Conservation (phyloP, 2,113 vertebrate species). For the Phrynosoma platyrhinos region DNA sequence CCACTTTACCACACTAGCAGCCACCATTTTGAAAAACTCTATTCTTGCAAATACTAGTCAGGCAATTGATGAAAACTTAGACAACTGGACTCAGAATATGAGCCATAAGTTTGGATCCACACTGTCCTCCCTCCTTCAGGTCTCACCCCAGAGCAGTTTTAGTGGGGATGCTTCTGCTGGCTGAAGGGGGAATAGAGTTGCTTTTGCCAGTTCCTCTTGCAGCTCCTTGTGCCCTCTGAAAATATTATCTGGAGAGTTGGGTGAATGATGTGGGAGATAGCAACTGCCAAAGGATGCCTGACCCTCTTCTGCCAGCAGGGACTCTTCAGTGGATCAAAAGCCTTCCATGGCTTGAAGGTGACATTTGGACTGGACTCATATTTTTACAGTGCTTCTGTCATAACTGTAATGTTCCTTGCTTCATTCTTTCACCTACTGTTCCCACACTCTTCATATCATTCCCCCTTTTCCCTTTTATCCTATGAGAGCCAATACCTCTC, state of each 20-base stretch:
- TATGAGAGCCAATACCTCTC: not conserved
- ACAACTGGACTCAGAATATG: not conserved
- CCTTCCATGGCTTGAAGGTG: not conserved
- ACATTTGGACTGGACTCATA: not conserved
- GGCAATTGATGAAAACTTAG: not conserved
- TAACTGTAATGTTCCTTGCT: not conserved
- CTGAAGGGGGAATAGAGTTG: not conserved
- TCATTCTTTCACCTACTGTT: not conserved
- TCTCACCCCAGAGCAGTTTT: not conserved
- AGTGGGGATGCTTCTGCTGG: not conserved
- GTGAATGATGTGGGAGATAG: not conserved
- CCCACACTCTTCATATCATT: not conserved
- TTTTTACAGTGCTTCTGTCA: not conserved
- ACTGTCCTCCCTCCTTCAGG: not conserved
- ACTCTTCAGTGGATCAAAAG: not conserved
- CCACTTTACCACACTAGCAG: too few relatives aligned
- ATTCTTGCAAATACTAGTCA: not conserved
- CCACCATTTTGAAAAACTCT: not conserved
- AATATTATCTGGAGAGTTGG: not conserved
- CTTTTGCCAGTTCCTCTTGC: not conserved
- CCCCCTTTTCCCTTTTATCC: not conserved
- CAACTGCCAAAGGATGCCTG: not conserved
- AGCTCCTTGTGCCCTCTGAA: not conserved
- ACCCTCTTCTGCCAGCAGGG: not conserved
- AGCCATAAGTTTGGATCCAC: not conserved